phyloP scores from a whole-genome alignment of 2,797 vertebrate genomes.

The Silurus lanzhouensis region DNA sequence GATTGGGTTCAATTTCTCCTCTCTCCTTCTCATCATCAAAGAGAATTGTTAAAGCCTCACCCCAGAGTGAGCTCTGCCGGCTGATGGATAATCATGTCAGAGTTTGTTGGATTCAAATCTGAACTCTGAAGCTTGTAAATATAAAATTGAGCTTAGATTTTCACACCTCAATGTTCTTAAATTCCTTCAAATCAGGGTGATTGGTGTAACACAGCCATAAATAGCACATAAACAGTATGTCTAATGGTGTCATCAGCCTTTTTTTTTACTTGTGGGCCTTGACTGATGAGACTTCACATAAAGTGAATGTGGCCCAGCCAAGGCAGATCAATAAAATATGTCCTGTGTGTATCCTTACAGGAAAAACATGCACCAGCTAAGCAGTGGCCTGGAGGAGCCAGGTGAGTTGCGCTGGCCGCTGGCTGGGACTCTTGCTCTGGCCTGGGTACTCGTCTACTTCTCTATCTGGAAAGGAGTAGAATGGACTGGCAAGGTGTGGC shows the following conservation, averaged over 20 bases:
- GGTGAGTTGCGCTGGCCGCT: constrained; percentile 86
- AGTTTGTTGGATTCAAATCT: neutral
- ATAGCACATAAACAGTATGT: neutral
- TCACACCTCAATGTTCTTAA: neutral
- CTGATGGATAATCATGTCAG: neutral
- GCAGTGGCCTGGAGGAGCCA: constrained; percentile 81
- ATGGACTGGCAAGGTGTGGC: constrained; percentile 89
- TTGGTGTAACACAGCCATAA: neutral
- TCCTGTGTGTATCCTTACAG: constrained; percentile 61
- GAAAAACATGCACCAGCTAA: constrained; percentile 90
- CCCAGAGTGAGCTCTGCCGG: neutral
- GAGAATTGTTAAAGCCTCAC: neutral
- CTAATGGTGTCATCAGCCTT: neutral
- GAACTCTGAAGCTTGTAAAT: neutral
- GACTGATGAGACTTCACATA: neutral
- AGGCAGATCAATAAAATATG: neutral
- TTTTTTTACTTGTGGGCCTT: neutral
- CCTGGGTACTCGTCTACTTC: constrained; percentile 92
- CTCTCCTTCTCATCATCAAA: neutral
- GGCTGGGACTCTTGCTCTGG: constrained; percentile 83
- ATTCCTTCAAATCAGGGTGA: neutral
- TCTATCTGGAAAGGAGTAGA: constrained; percentile 95
- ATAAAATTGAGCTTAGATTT: neutral
- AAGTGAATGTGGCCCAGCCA: neutral
- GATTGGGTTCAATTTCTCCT: neutral